phyloP scores from a whole-genome alignment of 2,797 vertebrate genomes.

The Pseudochaenichthys georgianus region DNA sequence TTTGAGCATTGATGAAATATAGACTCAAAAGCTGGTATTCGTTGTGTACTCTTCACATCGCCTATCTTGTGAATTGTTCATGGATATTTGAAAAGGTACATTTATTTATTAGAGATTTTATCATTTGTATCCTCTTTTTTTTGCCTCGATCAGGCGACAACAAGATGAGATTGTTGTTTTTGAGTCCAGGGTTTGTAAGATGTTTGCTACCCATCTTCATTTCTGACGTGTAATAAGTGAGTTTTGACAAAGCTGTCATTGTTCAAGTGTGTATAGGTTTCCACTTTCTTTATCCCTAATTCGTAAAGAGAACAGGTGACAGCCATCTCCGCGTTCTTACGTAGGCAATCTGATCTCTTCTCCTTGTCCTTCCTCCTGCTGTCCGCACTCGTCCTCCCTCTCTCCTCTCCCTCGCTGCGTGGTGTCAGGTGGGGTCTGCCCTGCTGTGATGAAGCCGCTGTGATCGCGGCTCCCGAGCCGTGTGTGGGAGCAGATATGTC shows the following conservation, averaged over 20 bases:
- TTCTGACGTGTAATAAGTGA: conserved; percentile 5
- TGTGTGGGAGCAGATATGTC: conserved; percentile 78
- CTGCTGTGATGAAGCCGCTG: conserved; percentile 56
- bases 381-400: conserved; percentile 51
- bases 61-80: neutral
- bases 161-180: conserved; percentile 10
- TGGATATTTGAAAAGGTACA: neutral
- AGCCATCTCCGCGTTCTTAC: neutral
- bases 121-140: neutral
- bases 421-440: conserved; percentile 69
- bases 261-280: neutral
- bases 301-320: conserved; percentile 33
- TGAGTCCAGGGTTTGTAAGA: conserved; percentile 8
- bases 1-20: too few relatives aligned
- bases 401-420: conserved; percentile 23
- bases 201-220: conserved; percentile 8
- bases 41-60: neutral
- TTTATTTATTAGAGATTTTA: neutral
- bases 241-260: conserved; percentile 1
- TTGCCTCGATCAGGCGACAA: conserved; percentile 6
- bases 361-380: conserved; percentile 39
- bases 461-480: conserved; percentile 53
- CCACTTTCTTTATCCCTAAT: conserved; percentile 5
- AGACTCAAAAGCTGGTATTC: too few relatives aligned
- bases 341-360: conserved; percentile 33